A percentile compares a stretch with the other conserved stretches of the same genome.
Evolutionary conservation across 2,113 vertebrate species (phyloP).

Genomic region (Campylomormyrus numenius): DNA sequence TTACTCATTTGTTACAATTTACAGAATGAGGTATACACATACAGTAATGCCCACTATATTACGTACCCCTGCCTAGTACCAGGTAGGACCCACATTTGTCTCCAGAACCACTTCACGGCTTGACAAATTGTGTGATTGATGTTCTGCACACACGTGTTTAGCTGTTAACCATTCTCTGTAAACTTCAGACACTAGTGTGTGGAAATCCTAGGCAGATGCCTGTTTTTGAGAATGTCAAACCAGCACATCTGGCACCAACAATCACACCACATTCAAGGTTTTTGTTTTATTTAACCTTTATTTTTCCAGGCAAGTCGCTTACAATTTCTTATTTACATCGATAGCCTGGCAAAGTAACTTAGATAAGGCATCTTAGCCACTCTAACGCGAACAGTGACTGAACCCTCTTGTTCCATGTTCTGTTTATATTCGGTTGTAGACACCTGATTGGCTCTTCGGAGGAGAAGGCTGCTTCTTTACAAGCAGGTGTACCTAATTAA

Average conservation of each 20-base stretch:
- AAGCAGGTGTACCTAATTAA: not conserved
- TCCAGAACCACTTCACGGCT: not conserved
- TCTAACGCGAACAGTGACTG: not conserved
- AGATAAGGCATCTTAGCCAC: not conserved
- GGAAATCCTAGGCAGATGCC: not conserved
- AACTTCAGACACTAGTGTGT: not conserved
- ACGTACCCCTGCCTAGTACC: not conserved
- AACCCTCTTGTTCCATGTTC: not conserved
- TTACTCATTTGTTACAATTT: not conserved
- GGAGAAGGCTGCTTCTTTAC: not conserved
- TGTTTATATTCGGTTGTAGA: not conserved
- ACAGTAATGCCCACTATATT: not conserved
- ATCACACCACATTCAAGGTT: not conserved
- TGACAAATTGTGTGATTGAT: not conserved
- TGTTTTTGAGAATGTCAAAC: not conserved
- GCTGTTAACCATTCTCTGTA: not conserved
- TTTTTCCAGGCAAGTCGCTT: no score
- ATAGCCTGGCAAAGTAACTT: not conserved
- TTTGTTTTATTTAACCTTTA: no score
- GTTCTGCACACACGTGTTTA: not conserved
- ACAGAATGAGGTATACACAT: not conserved
- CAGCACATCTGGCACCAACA: not conserved
- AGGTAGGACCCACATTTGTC: not conserved
- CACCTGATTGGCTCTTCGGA: not conserved
- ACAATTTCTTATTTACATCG: no score